These are phyloP conservation scores for Drosophila mayaguana DNA, from an alignment of 2,888 invertebrate genomes.

Conservation along the genomic window DNA sequence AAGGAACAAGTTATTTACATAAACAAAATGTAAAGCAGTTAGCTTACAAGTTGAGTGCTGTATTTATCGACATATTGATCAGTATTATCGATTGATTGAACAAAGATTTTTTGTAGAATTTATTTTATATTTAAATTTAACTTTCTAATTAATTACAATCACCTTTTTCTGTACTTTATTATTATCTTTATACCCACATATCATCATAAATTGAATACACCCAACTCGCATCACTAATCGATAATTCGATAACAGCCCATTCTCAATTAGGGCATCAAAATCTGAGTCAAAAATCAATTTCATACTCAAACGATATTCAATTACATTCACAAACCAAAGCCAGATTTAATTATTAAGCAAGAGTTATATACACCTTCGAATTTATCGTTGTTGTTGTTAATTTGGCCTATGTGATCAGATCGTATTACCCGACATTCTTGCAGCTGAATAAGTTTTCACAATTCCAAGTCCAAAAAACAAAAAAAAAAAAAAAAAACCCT, in stretches of 20 bases:
- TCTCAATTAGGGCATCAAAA: background rate
- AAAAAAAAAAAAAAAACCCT: constrained; percentile 12
- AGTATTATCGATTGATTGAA: background rate
- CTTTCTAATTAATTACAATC: background rate
- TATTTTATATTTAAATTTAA: too few species aligned
- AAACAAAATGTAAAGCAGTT: too few species aligned
- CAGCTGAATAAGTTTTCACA: constrained; percentile 69
- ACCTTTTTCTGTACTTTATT: too few species aligned
- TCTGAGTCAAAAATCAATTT: constrained; percentile 11
- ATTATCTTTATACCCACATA: too few species aligned
- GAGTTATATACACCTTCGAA: constrained; percentile 41
- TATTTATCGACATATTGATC: too few species aligned
- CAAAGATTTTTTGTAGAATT: too few species aligned
- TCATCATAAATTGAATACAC: background rate
- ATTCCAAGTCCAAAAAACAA: constrained; percentile 22
- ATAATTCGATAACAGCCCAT: background rate
- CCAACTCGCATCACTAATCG: background rate
- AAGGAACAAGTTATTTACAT: background rate
- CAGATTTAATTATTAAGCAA: constrained; percentile 37
- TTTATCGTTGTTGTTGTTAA: constrained; percentile 7
- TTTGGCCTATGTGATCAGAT: constrained; percentile 60
- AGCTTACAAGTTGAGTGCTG: too few species aligned
- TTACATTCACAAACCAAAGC: constrained; percentile 30
- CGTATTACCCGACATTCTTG: constrained; percentile 69
- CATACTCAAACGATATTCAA: constrained; percentile 8